A percentile compares a stretch with the other conserved stretches of the same genome.
Conservation (phyloP, 2,888 invertebrate genomes). For the Heteromurus nitidus region DNA sequence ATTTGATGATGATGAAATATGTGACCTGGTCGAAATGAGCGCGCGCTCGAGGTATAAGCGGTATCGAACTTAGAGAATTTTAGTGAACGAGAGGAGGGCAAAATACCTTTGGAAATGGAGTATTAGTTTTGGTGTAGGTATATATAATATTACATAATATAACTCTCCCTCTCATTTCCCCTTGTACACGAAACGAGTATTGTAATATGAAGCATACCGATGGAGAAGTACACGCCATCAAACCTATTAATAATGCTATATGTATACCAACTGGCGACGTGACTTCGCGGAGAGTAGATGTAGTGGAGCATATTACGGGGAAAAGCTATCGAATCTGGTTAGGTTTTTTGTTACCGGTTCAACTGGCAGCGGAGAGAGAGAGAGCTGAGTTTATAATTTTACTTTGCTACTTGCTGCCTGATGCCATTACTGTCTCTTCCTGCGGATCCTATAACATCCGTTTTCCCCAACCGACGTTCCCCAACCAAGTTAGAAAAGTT, state of each 20-base stretch:
- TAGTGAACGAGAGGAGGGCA: no score
- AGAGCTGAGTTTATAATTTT: conserved; percentile 34
- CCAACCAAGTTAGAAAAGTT: conserved; percentile 52
- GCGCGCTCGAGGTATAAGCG: not conserved
- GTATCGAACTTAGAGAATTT: conserved; percentile 14
- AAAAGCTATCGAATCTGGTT: conserved; percentile 14
- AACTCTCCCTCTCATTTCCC: no score
- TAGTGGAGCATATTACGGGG: not conserved
- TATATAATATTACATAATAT: no score
- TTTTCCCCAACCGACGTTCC: conserved; percentile 53
- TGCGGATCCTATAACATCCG: conserved; percentile 58
- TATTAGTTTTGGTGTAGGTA: no score
- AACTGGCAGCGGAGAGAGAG: not conserved
- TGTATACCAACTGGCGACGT: not conserved
- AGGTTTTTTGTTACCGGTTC: not conserved
- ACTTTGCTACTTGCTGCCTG: conserved; percentile 31
- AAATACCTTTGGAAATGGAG: no score
- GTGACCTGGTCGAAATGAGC: conserved; percentile 55
- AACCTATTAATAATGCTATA: conserved; percentile 4
- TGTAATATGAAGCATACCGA: not conserved
- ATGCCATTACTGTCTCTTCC: conserved; percentile 58
- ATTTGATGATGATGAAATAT: conserved; percentile 67
- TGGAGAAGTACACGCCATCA: not conserved
- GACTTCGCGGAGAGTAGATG: not conserved
- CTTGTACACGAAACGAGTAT: no score